These are phyloP conservation scores for Oligia latruncula DNA, from an alignment of 2,888 invertebrate species.

Conservation along the genomic window DNA sequence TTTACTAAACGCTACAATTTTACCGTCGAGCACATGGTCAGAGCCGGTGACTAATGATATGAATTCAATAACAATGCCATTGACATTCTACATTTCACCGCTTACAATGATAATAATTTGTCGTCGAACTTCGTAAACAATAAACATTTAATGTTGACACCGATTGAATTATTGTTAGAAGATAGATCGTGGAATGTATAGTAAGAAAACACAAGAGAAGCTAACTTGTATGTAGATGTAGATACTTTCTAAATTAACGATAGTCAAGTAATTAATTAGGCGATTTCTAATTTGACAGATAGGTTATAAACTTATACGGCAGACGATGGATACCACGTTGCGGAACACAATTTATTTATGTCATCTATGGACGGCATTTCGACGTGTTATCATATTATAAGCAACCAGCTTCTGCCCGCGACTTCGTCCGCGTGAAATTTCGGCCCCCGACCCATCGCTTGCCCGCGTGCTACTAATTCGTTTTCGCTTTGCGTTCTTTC, in stretches of 20 bases:
- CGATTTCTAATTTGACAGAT: slow-evolving; percentile 7
- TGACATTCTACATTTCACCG: slow-evolving; percentile 44
- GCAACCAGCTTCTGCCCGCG: not conserved
- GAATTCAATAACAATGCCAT: slow-evolving; percentile 43
- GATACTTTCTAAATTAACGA: not conserved
- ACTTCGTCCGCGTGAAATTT: too few relatives aligned
- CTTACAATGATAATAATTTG: slow-evolving; percentile 29
- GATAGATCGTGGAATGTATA: not conserved
- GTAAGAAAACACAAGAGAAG: slow-evolving; percentile 4
- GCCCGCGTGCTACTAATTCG: not conserved
- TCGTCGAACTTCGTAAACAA: slow-evolving; percentile 38
- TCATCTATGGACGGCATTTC: too few relatives aligned
- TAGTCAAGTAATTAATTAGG: slow-evolving; percentile 5
- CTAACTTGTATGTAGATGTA: not conserved
- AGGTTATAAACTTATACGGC: not conserved
- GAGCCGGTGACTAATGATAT: slow-evolving; percentile 43
- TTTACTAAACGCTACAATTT: slow-evolving; percentile 46
- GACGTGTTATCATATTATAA: not conserved
- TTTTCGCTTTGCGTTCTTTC: not conserved
- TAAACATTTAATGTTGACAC: slow-evolving; percentile 25
- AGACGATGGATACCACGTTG: not conserved
- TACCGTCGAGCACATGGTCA: slow-evolving; percentile 36
- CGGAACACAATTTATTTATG: not conserved
- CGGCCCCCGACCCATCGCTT: not conserved
- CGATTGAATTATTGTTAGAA: slow-evolving; percentile 9